phyloP scores from a whole-genome alignment of 2,888 invertebrate species.

The Andrena trimmerana region DNA sequence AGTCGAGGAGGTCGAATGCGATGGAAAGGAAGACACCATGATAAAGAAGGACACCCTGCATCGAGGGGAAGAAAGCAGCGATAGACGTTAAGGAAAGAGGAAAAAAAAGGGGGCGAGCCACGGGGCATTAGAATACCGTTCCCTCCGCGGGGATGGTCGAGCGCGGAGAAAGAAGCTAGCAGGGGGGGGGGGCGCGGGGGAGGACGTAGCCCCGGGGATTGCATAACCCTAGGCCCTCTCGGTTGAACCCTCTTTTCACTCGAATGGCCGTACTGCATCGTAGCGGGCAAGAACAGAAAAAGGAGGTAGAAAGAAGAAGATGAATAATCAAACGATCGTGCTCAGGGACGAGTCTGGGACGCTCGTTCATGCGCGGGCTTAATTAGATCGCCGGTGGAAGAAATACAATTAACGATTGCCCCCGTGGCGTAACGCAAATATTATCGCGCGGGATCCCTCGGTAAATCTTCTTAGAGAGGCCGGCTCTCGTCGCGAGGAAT shows the following conservation, averaged over 20 bases:
- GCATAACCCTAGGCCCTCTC: conserved; percentile 60
- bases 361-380: conserved; percentile 57
- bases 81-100: conserved; percentile 25
- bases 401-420: conserved; percentile 68
- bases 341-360: conserved; percentile 40
- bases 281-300: conserved; percentile 47
- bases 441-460: conserved; percentile 16
- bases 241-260: conserved; percentile 68
- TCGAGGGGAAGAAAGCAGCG: conserved; percentile 1
- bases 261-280: conserved; percentile 43
- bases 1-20: conserved; percentile 30
- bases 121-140: conserved; percentile 76
- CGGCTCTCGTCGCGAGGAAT: no score
- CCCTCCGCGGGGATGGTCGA: conserved; percentile 55
- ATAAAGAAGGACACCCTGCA: conserved; percentile 6
- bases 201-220: conserved; percentile 63
- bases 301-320: conserved; percentile 60
- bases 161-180: conserved; percentile 53
- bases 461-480: conserved; percentile 14
- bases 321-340: conserved; percentile 71
- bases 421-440: conserved; percentile 26
- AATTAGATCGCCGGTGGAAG: conserved; percentile 63
- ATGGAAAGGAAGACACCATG: conserved; percentile 28
- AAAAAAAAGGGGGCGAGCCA: conserved; percentile 64
- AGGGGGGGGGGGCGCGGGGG: conserved; percentile 19